Base-by-base conservation (phyloP, 2,113 vertebrate genomes). In the Dascyllus trimaculatus region DNA sequence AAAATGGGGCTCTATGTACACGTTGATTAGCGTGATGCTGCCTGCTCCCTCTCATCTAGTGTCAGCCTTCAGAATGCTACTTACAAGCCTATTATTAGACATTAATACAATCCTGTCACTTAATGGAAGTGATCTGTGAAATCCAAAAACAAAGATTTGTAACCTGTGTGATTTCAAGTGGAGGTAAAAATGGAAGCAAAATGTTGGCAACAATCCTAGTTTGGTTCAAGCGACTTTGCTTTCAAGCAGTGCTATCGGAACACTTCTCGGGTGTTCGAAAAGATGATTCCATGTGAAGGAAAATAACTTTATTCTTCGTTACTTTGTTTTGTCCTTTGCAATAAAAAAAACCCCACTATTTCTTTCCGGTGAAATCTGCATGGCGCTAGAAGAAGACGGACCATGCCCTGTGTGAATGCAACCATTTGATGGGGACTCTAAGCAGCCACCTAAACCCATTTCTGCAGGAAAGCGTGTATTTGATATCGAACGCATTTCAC, bases 21-120 rank as follows among this genome's bases (percentile, higher is more conserved):
- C 88, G 85, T 86, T 88, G 74, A 86, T 90, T 84, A 85, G 59
- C 59, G 52, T 40, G 80, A 85, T 57, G 68, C 71, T 22, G 69
- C 81, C 76, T 17, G 74, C 56, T 80, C 63, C 49, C 52, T 56
- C 56, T 52, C 49, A 19, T 69, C 48, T 21, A 40, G n/a, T 32
- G 63, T 76, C 80, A 62, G 62, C 68, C 51, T 68, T 82, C 60
- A 69, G 73, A 78, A 70, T n/a, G 40, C 80, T 60, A 51, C 66
- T 69, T 22, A 59, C 48, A 53, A 73, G 71, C 49, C 75, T 48
- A 76, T 87, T 88, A 75, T 35, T 66, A 83, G 48, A 75, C 75
- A 74, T 87, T 85, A 82, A 80, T 67, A 57, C 72, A 53, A 15
- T 59, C 52, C 19, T 68, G 21, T 78, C 61, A 63, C 80, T 86